Evolutionary conservation across 1,140 invertebrate genomes (phyloP), one percentile per base, ranked within the genome.

Genomic region (Bombus impatiens): DNA sequence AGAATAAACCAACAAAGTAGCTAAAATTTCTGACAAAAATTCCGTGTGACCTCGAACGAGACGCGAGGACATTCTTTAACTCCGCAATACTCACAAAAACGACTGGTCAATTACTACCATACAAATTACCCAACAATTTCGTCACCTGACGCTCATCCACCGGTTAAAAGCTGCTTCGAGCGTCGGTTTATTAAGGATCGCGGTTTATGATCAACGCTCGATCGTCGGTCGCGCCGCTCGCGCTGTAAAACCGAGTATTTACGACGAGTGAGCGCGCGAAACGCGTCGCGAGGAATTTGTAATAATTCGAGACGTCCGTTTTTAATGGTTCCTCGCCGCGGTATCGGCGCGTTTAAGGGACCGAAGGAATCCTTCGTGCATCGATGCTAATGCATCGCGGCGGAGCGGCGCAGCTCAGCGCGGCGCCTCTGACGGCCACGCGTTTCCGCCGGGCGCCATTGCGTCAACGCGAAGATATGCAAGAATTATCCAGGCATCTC

Each of bases 401-500:
- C 18, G 9, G 35, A 18, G 47, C 47, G 47, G 15, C 47, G 47
- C 18, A 18, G 47, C 47, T 53, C 47, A 6, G 6, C 47, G 47
- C 67, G 57, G 37, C 53, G 57, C 75, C 62, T 78, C 78, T 75
- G 87, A 75, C 71, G 65, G 42, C 42, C 77, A 47, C 78, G 32
- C 59, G 75, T 53, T 80, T 65, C 59, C 35, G 79, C 2, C 32
- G 74, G 35, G 57, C 71, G 71, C 71, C 71, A 42, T 71, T 47
- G 53, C 59, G n/a, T 62, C 87, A 53, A 37, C 82, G 57, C 59
- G 40, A 65, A 84, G 86, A 87, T 82, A 86, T 82, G 71, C 82
- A 35, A 87, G 76, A 85, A 88, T 78, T 87, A 89, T 87, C 78
- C 88, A 77, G 71, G 59, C 62, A 78, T 57, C 68, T 22, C 59